phyloP scores from a whole-genome alignment of 2,113 vertebrate genomes.

The Crotalus viridis region DNA sequence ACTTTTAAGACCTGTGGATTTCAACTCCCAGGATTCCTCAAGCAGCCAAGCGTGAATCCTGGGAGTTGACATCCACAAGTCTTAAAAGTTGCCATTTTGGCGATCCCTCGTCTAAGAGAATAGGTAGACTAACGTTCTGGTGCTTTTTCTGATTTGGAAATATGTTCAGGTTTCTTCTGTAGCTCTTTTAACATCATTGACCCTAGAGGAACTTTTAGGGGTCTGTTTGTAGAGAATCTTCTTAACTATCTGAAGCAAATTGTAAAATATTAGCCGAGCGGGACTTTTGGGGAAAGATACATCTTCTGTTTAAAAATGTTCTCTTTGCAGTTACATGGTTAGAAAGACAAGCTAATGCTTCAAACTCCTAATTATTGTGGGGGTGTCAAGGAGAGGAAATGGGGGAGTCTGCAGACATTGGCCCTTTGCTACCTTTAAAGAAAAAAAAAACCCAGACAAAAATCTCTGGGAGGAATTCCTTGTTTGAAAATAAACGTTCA shows the following conservation, averaged over 20 bases:
- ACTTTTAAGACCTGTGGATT: background rate
- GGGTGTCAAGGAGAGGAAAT: background rate
- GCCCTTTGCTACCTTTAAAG: too few relatives aligned
- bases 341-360: background rate
- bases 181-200: background rate
- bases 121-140: background rate
- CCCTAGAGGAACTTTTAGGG: background rate
- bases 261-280: background rate
- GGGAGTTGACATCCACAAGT: background rate
- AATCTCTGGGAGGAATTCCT: background rate
- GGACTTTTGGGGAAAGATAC: background rate
- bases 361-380: background rate
- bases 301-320: background rate
- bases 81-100: background rate
- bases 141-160: background rate
- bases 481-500: background rate
- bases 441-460: background rate
- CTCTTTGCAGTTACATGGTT: background rate
- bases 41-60: background rate
- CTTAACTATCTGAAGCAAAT: background rate
- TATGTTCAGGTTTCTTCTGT: background rate
- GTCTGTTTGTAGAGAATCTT: background rate
- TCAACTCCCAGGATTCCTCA: background rate
- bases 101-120: background rate
- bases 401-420: too few relatives aligned